Evolutionary conservation across 53 echinoderm and acorn worm genomes (phyloP).

Genomic region (Henricia sp.): DNA sequence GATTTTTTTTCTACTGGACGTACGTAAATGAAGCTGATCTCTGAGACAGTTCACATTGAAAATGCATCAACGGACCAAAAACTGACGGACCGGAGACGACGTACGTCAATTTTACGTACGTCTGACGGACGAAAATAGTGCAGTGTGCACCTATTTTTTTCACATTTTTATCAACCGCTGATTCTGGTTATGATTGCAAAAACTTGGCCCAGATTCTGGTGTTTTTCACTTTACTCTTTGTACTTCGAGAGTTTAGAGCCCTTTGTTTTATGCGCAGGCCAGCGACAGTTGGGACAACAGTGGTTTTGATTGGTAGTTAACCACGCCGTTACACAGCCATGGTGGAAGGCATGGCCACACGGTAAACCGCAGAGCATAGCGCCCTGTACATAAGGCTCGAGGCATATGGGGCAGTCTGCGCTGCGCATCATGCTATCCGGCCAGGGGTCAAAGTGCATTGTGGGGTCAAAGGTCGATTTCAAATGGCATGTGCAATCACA

Average conservation of each 20-base stretch:
- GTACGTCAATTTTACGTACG: too few relatives aligned
- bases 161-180: too few relatives aligned
- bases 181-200: too few relatives aligned
- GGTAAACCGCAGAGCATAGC: constrained; percentile 84
- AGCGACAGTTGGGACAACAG: constrained; percentile 88
- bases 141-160: too few relatives aligned
- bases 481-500: constrained; percentile 37
- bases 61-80: too few relatives aligned
- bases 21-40: too few relatives aligned
- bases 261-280: constrained; percentile 95
- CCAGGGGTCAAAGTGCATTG: constrained; percentile 63
- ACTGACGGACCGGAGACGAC: too few relatives aligned
- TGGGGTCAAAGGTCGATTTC: background rate
- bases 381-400: constrained; percentile 75
- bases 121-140: too few relatives aligned
- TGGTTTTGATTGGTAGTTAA: constrained; percentile 76
- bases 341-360: constrained; percentile 92
- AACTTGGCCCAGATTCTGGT: too few relatives aligned
- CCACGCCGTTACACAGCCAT: constrained; percentile 79
- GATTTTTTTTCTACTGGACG: too few relatives aligned
- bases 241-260: constrained; percentile 80
- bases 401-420: constrained; percentile 86
- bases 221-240: constrained; percentile 87
- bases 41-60: too few relatives aligned
- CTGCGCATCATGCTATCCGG: constrained; percentile 75